Conservation (phyloP, 1,140 invertebrate species). For the Mizuhopecten yessoensis region DNA sequence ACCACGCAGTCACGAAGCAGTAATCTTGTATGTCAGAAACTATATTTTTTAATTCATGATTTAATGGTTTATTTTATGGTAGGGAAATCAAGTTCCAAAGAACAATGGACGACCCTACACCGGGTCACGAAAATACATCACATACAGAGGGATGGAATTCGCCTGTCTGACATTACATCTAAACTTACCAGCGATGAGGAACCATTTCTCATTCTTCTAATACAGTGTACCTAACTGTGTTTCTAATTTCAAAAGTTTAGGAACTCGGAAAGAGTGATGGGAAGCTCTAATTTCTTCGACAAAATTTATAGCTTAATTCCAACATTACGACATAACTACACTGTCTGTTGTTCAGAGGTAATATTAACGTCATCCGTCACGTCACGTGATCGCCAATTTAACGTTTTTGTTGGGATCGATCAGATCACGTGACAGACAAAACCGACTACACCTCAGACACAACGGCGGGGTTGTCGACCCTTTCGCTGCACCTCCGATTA, state of each 20-base stretch:
- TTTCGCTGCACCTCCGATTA: not conserved
- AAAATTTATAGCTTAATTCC: not conserved
- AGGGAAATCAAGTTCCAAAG: too few species aligned
- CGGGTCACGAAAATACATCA: not conserved
- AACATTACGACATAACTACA: not conserved
- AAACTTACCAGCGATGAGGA: not conserved
- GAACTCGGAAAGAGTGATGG: not conserved
- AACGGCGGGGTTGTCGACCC: not conserved
- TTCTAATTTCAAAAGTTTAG: not conserved
- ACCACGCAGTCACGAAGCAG: too few species aligned
- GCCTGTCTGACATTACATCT: not conserved
- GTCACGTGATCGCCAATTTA: not conserved
- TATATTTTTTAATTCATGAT: too few species aligned
- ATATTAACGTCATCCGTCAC: slow-evolving; percentile 10
- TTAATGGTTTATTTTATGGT: too few species aligned
- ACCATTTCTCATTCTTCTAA: not conserved
- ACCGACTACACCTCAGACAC: not conserved
- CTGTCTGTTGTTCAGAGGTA: not conserved
- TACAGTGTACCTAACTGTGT: not conserved
- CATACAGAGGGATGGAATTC: not conserved
- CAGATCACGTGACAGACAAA: not conserved
- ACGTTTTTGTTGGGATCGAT: slow-evolving; percentile 16
- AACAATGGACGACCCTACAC: not conserved
- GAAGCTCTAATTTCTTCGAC: not conserved
- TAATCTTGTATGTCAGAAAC: too few species aligned